A percentile compares a stretch with the other conserved stretches of the same genome.
Evolutionary conservation across 2,888 invertebrate species (phyloP).

Genomic region (Limnephilus lunatus): DNA sequence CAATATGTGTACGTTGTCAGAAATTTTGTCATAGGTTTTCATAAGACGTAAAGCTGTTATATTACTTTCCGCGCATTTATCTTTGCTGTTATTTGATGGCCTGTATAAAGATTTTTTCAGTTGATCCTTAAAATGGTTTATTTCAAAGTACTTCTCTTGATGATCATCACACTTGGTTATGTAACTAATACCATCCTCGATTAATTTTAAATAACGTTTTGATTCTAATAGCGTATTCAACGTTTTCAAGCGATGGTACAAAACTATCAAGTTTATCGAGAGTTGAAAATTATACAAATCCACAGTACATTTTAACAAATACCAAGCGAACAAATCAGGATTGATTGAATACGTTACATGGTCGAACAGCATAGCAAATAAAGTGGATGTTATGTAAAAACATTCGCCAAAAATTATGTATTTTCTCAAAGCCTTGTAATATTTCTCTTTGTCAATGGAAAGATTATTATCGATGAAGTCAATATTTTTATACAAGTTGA

Average conservation of each 20-base stretch:
- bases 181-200: neutral
- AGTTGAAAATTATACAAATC: conserved; percentile 16
- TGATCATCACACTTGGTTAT: neutral
- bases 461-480: conserved; percentile 7
- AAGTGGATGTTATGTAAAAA: neutral
- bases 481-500: neutral
- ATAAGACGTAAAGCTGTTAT: neutral
- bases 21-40: conserved; percentile 26
- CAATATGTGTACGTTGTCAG: conserved; percentile 6
- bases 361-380: neutral
- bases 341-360: neutral
- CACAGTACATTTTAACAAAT: neutral
- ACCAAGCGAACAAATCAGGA: neutral
- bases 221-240: neutral
- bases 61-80: neutral
- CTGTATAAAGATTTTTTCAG: neutral
- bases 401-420: neutral
- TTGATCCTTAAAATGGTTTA: neutral
- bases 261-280: neutral
- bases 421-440: conserved; percentile 4
- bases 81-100: neutral
- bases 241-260: neutral
- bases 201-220: neutral
- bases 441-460: neutral
- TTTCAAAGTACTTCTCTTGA: neutral